Evolutionary conservation across 2,113 vertebrate genomes (phyloP).

Genomic region (Rhynchopsitta pachyrhyncha): DNA sequence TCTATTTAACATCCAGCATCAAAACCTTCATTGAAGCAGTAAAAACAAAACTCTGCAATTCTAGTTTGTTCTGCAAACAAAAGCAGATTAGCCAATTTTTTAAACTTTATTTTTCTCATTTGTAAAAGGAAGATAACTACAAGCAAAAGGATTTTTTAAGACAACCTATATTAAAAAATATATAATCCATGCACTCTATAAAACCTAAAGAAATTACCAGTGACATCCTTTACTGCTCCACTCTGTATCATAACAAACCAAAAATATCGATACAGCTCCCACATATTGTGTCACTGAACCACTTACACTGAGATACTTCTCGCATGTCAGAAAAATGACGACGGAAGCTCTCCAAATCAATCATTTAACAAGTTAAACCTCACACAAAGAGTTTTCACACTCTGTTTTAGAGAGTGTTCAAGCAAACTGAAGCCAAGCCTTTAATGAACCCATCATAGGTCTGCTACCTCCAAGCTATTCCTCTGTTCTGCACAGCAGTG

Average conservation of each 20-base stretch:
- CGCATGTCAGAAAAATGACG: neutral
- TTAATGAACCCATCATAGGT: neutral
- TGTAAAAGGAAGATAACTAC: neutral
- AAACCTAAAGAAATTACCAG: neutral
- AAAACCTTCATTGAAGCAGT: neutral
- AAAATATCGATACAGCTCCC: neutral
- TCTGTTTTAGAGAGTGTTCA: neutral
- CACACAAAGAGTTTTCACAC: neutral
- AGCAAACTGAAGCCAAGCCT: neutral
- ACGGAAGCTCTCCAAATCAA: neutral
- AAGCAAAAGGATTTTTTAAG: neutral
- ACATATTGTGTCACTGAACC: neutral
- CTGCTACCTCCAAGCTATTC: neutral
- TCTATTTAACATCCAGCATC: neutral
- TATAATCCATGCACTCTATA: neutral
- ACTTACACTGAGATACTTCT: neutral
- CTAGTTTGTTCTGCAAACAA: neutral
- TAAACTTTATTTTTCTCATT: neutral
- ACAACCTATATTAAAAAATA: neutral
- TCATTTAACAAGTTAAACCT: neutral
- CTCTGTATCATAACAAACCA: neutral
- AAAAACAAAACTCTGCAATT: neutral
- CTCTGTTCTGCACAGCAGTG: neutral
- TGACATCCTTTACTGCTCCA: neutral
- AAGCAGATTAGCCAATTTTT: neutral